Base-by-base conservation (phyloP, 2,113 vertebrate species). In the Lucifuga dentata region DNA sequence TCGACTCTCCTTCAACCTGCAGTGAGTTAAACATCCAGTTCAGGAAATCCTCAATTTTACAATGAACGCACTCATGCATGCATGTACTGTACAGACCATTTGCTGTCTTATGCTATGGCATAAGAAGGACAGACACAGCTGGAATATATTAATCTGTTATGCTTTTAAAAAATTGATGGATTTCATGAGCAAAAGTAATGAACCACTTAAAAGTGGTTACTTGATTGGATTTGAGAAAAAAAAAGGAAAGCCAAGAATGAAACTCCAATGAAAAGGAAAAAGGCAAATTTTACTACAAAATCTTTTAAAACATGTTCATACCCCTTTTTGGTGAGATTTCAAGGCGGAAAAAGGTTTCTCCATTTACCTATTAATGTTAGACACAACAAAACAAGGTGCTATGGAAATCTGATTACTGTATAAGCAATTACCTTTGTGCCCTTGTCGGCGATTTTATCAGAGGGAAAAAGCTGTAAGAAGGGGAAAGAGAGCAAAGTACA, bases 361-460 rank as follows among this genome's bases (percentile, higher is more conserved):
- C 39, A 41, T 50, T 35, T 16, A 45, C 40, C 24, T 15, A 24
- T 52, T 29, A 43, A 67, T 45, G 39, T 68, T 51, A 57, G 20
- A 17, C 38, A 50, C 24, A 46, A 33, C 4, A 17, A 32, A 49
- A 68, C 15, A 64, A 20, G 21, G 23, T 23, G 52, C 26, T 38
- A 63, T 3, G 46, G 64, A 76, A 55, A 85, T 69, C 21, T 45
- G 41, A 84, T 67, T 69, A 81, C 76, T 60, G 38, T 8, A 15
- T 35, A 67, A 64, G 24, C 20, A 33, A 84, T 85, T 95, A 98
- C 96, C 96, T 99, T 98, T 33, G 95, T 94, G 91, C 93, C 93
- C 92, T 95, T 98, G 87, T 98, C 97, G 16, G 90, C 86, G 89
- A 94, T 94, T 95, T 98, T 98, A 90, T 98, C 97, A 43, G 88